Base-by-base conservation (phyloP, 2,888 invertebrate genomes). In the Temnothorax rugatulus region DNA sequence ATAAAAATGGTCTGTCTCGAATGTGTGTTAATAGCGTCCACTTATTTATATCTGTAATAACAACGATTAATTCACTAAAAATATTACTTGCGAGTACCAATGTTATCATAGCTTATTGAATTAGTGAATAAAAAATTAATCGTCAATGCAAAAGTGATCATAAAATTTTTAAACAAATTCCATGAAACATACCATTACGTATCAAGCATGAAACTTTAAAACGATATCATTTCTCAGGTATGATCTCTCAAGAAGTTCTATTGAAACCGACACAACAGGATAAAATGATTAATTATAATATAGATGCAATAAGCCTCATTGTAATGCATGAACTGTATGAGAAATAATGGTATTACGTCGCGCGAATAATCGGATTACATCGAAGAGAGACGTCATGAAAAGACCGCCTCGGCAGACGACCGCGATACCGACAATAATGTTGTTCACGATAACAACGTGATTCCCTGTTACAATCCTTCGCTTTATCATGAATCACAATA, bases 391-490 rank as follows among this genome's bases (percentile, higher is more conserved):
- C 50, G 15, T 44, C 38, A 4, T 38, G 79, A 50, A 69, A 57
- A 76, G 29, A 52, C 44, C 15, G 59, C 13, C 61, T 82, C n/a
- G 83, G 64, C 2, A 84, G 73, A 15, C 83, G 81, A 47, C 73
- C 54, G 44, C 57, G 82, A 73, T 74, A 84, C n/a, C 21, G 74
- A 47, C 15, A 44, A 59, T 34, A 59, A 71, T 75, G 81, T 34
- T 73, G 69, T 52, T 21, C 34, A 64, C 61, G 75, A 41, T 21
- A 64, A 34, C 13, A 41, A 47, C 77, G n/a, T 84, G 83, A 89
- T 85, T 92, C 91, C 84, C 88, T 91, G 89, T 87, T 91, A 89
- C 88, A 86, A 71, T 88, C 84, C 76, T 90, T 84, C 74, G 68
- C 73, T 29, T 82, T 79, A 83, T 86, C 61, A 29, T 38, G 63